Conservation (phyloP, 2,797 vertebrate genomes). For the Gobio occitaniae region DNA sequence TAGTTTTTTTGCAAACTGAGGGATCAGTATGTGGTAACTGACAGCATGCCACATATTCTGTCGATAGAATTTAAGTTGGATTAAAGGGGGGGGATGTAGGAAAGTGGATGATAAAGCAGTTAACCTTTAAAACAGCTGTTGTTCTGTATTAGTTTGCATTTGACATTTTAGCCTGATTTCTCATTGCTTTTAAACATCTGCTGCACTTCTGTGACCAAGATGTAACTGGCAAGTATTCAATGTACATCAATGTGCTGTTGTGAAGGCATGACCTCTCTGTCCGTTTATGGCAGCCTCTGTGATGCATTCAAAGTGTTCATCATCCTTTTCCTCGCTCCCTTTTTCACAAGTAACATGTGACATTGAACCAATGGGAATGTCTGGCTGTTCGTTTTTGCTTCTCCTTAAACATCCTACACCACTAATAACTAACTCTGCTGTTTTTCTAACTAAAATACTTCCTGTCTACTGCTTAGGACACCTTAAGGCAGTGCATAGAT, state of each 20-base stretch:
- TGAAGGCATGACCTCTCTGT: slow-evolving; percentile 72
- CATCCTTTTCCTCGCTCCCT: slow-evolving; percentile 67
- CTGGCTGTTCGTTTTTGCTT: slow-evolving; percentile 64
- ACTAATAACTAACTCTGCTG: slow-evolving; percentile 54
- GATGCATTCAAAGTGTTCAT: slow-evolving; percentile 60
- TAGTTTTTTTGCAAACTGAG: neutral
- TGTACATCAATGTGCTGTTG: slow-evolving; percentile 63
- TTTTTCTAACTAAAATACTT: slow-evolving; percentile 5
- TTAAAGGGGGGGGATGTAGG: neutral
- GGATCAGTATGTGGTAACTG: neutral
- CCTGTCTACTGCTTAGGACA: slow-evolving; percentile 21
- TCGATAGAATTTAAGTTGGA: neutral
- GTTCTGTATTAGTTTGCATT: slow-evolving; percentile 49
- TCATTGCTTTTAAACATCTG: slow-evolving; percentile 73
- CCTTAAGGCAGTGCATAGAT: slow-evolving; percentile 3
- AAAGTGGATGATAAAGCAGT: neutral
- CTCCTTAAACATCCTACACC: neutral
- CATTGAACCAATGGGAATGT: slow-evolving; percentile 67
- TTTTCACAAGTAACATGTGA: slow-evolving; percentile 49
- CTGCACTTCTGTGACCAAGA: slow-evolving; percentile 77
- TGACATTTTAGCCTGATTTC: slow-evolving; percentile 55
- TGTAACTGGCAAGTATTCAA: slow-evolving; percentile 88
- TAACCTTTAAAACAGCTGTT: neutral
- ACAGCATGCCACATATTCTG: neutral
- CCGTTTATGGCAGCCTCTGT: slow-evolving; percentile 64